phyloP scores from a whole-genome alignment of 2,797 vertebrate genomes.

The Poeciliopsis presidionis region DNA sequence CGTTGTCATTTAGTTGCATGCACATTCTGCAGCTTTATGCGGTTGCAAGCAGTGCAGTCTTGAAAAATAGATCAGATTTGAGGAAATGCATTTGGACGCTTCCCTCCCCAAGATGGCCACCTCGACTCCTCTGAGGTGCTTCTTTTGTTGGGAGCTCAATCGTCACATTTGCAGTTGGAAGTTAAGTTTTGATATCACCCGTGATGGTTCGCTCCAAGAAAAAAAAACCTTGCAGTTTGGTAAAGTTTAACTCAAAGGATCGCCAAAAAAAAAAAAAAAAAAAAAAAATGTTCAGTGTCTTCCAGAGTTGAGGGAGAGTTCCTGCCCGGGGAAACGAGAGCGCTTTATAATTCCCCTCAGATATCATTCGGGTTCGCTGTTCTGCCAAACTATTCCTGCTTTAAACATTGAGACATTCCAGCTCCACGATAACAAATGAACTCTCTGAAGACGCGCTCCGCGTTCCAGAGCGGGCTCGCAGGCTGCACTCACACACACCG shows the following conservation, averaged over 20 bases:
- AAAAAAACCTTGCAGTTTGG: not conserved
- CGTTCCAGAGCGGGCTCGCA: slow-evolving; percentile 27
- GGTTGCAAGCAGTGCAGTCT: not conserved
- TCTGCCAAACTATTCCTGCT: slow-evolving; percentile 52
- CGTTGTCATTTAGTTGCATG: not conserved
- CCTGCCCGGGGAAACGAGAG: slow-evolving; percentile 36
- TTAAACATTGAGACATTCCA: slow-evolving; percentile 63
- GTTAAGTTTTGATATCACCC: not conserved
- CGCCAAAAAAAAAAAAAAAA: not conserved
- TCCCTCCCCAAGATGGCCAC: not conserved
- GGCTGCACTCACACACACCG: slow-evolving; percentile 25
- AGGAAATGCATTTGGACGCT: no score
- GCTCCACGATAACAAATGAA: slow-evolving; percentile 61
- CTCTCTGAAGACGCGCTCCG: slow-evolving; percentile 40
- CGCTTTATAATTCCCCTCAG: slow-evolving; percentile 52
- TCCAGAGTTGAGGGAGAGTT: slow-evolving; percentile 39
- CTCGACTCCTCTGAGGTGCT: no score
- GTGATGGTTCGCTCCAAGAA: slow-evolving; percentile 21
- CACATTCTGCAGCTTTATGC: not conserved
- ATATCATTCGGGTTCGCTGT: slow-evolving; percentile 28
- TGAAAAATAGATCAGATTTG: no score
- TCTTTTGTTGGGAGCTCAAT: not conserved
- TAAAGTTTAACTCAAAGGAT: slow-evolving; percentile 7
- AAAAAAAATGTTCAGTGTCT: not conserved
- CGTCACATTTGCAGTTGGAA: not conserved